Conservation (phyloP, 2,888 invertebrate genomes). For the Gryllus longicercus region DNA sequence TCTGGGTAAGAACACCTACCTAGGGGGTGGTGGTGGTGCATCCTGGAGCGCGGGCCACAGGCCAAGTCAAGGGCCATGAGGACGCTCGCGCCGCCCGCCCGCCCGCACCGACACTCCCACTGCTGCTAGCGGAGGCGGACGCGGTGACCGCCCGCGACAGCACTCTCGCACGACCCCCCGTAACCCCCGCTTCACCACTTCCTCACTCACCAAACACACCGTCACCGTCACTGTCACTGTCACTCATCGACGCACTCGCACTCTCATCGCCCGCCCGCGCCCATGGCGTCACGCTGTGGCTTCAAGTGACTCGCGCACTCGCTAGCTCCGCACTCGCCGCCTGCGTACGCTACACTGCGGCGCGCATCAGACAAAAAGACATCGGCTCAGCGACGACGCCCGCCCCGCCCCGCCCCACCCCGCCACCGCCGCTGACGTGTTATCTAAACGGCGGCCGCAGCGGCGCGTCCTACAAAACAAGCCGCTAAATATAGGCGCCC, state of each 20-base stretch:
- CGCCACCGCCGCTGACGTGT: not conserved
- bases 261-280: too few relatives aligned
- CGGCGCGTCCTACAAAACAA: slow-evolving; percentile 8
- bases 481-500: not conserved
- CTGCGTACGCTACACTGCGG: not conserved
- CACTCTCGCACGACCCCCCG: too few relatives aligned
- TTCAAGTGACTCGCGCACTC: too few relatives aligned
- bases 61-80: not conserved
- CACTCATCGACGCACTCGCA: too few relatives aligned
- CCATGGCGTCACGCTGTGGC: too few relatives aligned
- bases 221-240: not conserved
- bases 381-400: not conserved
- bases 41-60: not conserved
- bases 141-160: too few relatives aligned
- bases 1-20: not conserved
- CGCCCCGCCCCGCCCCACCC: not conserved
- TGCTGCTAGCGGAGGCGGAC: not conserved
- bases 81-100: not conserved
- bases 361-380: not conserved
- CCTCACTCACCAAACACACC: not conserved
- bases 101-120: not conserved
- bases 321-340: not conserved
- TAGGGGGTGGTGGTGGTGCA: not conserved
- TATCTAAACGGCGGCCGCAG: slow-evolving; percentile 3
- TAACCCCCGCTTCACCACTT: not conserved